Conservation (phyloP, 2,113 vertebrate genomes). For the Patagioenas fasciata region DNA sequence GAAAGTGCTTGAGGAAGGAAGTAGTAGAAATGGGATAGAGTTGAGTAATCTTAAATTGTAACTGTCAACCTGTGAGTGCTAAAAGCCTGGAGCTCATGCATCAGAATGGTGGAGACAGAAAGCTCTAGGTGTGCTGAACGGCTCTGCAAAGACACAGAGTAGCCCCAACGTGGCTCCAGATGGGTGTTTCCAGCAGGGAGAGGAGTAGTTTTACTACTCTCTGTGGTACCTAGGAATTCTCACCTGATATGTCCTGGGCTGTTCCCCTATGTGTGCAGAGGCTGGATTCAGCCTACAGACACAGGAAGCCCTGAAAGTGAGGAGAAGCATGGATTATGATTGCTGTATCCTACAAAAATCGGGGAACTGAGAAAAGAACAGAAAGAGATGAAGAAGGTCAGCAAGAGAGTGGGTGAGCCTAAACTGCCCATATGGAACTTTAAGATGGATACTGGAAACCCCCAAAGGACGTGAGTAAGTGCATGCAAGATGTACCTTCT, state of each 20-base stretch:
- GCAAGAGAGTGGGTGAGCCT: not conserved
- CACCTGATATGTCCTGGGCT: not conserved
- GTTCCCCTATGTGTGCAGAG: not conserved
- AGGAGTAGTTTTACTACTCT: not conserved
- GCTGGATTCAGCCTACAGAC: not conserved
- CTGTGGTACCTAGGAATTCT: not conserved
- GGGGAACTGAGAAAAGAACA: not conserved
- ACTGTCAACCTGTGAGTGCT: not conserved
- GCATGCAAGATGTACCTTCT: not conserved
- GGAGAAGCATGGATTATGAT: not conserved
- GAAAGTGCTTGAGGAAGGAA: not conserved
- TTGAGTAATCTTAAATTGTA: not conserved
- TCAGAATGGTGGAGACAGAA: not conserved
- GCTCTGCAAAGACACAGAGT: not conserved
- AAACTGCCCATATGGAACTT: not conserved
- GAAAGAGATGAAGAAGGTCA: not conserved
- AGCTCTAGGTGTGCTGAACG: not conserved
- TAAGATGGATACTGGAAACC: not conserved
- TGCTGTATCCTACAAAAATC: not conserved
- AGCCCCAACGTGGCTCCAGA: not conserved
- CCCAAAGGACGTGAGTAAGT: not conserved
- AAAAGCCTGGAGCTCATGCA: rapidly evolving
- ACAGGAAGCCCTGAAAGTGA: not conserved
- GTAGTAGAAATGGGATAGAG: not conserved
- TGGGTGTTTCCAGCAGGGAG: not conserved